phyloP scores from a whole-genome alignment of 2,888 invertebrate species.

The Melinaea marsaeus region DNA sequence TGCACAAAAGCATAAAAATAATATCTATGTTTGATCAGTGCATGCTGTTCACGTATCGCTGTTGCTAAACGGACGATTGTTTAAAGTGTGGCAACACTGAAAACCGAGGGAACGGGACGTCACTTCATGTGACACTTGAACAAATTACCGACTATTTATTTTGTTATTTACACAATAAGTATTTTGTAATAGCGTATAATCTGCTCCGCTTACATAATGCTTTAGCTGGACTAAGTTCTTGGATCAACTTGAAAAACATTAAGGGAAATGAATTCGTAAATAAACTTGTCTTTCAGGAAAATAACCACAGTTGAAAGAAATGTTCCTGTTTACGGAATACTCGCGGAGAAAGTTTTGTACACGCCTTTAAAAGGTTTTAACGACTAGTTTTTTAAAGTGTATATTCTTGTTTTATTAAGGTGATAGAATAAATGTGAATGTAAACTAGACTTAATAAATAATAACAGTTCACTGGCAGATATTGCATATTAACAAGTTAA shows the following conservation, averaged over 20 bases:
- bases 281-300: neutral
- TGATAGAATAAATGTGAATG: neutral
- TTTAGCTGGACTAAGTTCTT: neutral
- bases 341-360: neutral
- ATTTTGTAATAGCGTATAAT: neutral
- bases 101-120: neutral
- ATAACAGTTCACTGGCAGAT: too few species aligned
- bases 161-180: slow-evolving; percentile 1
- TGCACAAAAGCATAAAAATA: too few species aligned
- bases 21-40: neutral
- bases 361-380: neutral
- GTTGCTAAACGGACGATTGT: slow-evolving; percentile 24
- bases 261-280: neutral
- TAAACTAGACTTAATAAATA: too few species aligned
- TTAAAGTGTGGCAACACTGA: slow-evolving; percentile 22
- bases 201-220: neutral
- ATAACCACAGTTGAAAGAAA: too few species aligned
- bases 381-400: too few species aligned
- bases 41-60: slow-evolving; percentile 23
- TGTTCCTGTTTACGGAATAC: neutral
- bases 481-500: too few species aligned
- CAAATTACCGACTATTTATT: slow-evolving; percentile 3
- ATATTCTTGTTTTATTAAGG: neutral
- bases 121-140: neutral
- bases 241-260: neutral